Percentiles rank a stretch among this genome's conserved stretches.
Conservation (phyloP, 2,797 vertebrate species). For the Sphenopsis melanotis region DNA sequence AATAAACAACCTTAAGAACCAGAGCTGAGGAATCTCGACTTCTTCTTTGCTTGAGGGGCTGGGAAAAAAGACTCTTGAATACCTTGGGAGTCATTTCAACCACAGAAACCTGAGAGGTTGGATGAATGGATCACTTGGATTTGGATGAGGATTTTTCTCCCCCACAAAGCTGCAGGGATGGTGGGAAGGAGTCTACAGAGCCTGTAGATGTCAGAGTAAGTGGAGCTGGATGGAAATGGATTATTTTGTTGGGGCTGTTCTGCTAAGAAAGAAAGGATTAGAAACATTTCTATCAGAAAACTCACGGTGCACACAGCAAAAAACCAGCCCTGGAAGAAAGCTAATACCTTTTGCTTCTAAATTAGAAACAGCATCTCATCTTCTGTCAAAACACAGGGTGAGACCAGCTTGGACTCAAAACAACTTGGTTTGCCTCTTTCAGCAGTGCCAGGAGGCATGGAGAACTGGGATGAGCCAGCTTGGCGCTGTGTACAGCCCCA, state of each 20-base stretch:
- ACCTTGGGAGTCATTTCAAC: too few species aligned
- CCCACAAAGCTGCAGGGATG: rapidly evolving
- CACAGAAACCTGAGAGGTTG: too few species aligned
- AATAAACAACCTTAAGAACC: too few species aligned
- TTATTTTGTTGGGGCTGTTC: background rate
- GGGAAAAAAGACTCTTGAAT: too few species aligned
- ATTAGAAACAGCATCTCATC: background rate
- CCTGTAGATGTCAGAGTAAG: background rate
- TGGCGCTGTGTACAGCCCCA: background rate
- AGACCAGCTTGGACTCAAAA: background rate
- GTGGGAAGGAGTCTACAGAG: background rate
- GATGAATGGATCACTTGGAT: background rate
- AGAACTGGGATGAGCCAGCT: background rate
- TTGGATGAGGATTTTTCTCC: background rate
- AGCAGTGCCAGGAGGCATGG: background rate
- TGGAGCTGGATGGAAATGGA: background rate
- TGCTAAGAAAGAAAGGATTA: background rate
- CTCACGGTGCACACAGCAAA: background rate
- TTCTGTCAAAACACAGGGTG: background rate
- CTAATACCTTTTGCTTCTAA: background rate
- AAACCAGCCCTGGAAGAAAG: background rate
- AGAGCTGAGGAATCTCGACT: too few species aligned
- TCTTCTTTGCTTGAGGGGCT: too few species aligned
- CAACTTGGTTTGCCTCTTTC: background rate
- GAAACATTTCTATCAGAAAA: background rate